phyloP scores from a whole-genome alignment of 2,888 invertebrate genomes.

The Lutraria lutraria region DNA sequence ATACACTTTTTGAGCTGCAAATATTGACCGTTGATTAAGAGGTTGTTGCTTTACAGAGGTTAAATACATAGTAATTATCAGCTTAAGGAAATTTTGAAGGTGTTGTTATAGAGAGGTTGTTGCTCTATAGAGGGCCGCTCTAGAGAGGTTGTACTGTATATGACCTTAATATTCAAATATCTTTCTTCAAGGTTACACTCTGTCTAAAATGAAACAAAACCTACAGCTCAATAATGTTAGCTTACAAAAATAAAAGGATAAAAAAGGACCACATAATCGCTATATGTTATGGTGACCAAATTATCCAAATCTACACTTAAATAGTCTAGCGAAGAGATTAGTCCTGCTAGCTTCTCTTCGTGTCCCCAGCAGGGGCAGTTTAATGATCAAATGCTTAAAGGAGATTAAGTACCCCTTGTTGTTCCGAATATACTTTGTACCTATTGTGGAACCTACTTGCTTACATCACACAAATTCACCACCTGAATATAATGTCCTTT shows the following conservation, averaged over 20 bases:
- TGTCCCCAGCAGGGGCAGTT: conserved; percentile 7
- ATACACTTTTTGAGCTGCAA: too few relatives aligned
- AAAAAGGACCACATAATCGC: not conserved
- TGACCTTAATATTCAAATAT: too few relatives aligned
- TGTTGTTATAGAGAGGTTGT: too few relatives aligned
- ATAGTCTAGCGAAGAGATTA: not conserved
- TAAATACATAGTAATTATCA: too few relatives aligned
- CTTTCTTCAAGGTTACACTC: too few relatives aligned
- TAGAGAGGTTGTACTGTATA: too few relatives aligned
- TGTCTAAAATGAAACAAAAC: too few relatives aligned
- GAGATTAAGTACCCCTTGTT: not conserved
- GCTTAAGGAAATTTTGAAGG: too few relatives aligned
- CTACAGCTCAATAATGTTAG: not conserved
- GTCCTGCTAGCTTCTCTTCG: not conserved
- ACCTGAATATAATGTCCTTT: not conserved
- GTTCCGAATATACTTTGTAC: not conserved
- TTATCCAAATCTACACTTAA: not conserved
- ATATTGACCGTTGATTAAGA: too few relatives aligned
- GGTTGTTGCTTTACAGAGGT: too few relatives aligned
- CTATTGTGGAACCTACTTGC: not conserved
- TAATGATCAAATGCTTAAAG: not conserved
- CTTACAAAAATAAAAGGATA: not conserved
- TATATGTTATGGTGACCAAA: not conserved
- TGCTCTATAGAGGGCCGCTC: too few relatives aligned
- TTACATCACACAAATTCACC: not conserved